Base-by-base conservation (phyloP, 1,140 invertebrate genomes). In the Melitaea cinxia region DNA sequence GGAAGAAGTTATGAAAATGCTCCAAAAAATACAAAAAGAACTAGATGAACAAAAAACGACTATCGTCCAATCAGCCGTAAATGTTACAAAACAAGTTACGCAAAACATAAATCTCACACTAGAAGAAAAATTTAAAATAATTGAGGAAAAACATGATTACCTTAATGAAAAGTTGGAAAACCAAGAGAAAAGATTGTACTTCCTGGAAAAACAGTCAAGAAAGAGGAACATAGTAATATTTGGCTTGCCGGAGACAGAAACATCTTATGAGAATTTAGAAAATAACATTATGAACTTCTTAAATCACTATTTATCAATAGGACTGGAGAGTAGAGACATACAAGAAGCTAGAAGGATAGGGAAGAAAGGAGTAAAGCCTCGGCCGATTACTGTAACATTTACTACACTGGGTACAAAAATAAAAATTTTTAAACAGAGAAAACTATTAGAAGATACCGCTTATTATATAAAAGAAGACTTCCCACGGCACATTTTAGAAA, bases 141-240 rank as follows among this genome's bases (percentile, higher is more conserved):
- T 62, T 17, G 59, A 53, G 28, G 50, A 62, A 62, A 62, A 62
- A 42, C 30, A 62, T 26, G 24, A 37, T 37, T 14, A 37, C 14
- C n/a, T 6, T 14, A 14, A 60, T 50, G 33, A 62, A 52, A 52
- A 53, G 33, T 33, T 45, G 14, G 35, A 67, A 45, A 55, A 50
- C 15, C 57, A 67, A 37, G 56, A 67, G 12, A 49, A 61, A 60
- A 67, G 65, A 55, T 28, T 67, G 30, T 60, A 67, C 33, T 56
- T 67, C 9, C 15, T 67, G 10, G 65, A 60, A n/a, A 67, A 56
- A 39, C 57, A 67, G 7, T 45, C 65, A 28, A 56, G 52, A 52
- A 21, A 67, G 9, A 61, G 53, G 4, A 67, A 67, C 15, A 56
- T 67, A 4, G 58, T 67, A 23, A 39, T 67, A 9, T 61, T 67